Evolutionary conservation across 2,888 invertebrate species (phyloP).

Genomic region (Agrotis exclamationis): DNA sequence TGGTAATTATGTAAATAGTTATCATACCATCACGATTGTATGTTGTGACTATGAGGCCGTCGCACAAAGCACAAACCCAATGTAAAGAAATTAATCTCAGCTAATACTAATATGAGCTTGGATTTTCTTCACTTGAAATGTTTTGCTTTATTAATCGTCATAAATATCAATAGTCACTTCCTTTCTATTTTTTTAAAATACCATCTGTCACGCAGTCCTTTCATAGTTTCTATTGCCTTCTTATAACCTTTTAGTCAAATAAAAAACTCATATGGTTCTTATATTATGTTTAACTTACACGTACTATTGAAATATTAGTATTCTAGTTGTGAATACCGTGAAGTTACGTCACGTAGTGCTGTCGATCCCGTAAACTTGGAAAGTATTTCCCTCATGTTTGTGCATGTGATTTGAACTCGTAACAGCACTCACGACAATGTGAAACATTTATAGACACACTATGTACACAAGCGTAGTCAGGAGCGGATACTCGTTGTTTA

Average conservation of each 20-base stretch:
- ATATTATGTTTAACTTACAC: too few relatives aligned
- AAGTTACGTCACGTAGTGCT: constrained; percentile 21
- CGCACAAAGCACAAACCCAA: neutral
- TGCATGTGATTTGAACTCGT: constrained; percentile 56
- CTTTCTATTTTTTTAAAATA: too few relatives aligned
- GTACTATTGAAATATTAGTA: too few relatives aligned
- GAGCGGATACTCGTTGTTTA: constrained; percentile 52
- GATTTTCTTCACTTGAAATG: neutral
- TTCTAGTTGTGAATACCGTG: constrained; percentile 16
- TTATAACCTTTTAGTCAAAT: too few relatives aligned
- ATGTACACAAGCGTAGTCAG: constrained; percentile 48
- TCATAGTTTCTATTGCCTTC: too few relatives aligned
- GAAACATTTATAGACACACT: constrained; percentile 58
- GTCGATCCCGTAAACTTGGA: constrained; percentile 34
- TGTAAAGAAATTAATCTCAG: neutral
- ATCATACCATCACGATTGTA: constrained; percentile 4
- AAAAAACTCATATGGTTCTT: neutral
- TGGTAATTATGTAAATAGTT: constrained; percentile 9
- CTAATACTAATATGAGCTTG: neutral
- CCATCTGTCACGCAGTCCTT: too few relatives aligned
- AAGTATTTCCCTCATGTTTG: constrained; percentile 58
- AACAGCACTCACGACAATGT: constrained; percentile 55
- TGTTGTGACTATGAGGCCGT: neutral
- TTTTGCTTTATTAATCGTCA: neutral
- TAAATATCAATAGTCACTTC: too few relatives aligned